Conservation (phyloP, 2,888 invertebrate species). For the Gortyna flavago region DNA sequence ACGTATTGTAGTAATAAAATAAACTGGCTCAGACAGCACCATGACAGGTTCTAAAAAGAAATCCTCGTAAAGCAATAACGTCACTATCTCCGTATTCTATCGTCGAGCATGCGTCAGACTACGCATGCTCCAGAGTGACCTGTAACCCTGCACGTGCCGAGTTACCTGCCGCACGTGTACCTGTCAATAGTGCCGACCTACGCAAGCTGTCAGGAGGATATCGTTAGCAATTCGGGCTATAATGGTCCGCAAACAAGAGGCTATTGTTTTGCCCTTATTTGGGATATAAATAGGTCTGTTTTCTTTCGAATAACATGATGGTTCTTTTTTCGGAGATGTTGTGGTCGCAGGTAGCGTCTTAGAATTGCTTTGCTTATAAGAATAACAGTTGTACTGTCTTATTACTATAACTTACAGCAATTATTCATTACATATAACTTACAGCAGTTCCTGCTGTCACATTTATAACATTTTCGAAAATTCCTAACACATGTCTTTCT, state of each 20-base stretch:
- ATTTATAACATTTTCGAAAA: background rate
- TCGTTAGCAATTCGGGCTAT: background rate
- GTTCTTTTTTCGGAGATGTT: background rate
- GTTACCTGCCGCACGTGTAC: conserved; percentile 7
- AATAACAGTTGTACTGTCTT: background rate
- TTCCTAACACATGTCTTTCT: background rate
- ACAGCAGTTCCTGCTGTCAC: background rate
- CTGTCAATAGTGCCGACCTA: background rate
- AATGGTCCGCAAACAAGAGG: conserved; percentile 24
- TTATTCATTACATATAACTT: no score
- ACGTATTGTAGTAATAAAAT: background rate
- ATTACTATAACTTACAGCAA: background rate
- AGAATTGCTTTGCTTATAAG: background rate
- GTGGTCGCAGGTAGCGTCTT: background rate
- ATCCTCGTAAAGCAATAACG: conserved; percentile 6
- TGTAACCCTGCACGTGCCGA: conserved; percentile 22
- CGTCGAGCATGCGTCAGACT: conserved; percentile 7
- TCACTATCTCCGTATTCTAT: background rate
- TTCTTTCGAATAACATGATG: background rate
- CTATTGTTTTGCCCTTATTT: conserved; percentile 9
- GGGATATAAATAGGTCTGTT: background rate
- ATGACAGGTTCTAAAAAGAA: conserved; percentile 10
- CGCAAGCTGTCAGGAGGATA: background rate
- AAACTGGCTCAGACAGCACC: conserved; percentile 6
- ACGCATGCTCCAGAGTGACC: conserved; percentile 26